A percentile compares a stretch with the other conserved stretches of the same genome.
phyloP scores from a whole-genome alignment of 1,140 invertebrate species.

The Mactra quadrangularis region DNA sequence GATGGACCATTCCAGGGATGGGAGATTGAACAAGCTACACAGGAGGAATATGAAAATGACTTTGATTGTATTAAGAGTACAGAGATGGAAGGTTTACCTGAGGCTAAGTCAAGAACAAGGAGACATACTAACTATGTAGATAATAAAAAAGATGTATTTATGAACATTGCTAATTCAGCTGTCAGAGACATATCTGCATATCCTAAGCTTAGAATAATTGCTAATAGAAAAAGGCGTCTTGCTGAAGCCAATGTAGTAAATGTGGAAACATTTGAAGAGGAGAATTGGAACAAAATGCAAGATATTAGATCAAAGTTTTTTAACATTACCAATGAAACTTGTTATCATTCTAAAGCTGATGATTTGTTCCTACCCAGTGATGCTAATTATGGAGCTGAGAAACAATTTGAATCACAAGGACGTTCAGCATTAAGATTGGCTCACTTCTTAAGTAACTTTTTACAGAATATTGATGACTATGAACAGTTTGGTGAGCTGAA shows the following conservation, averaged over 20 bases:
- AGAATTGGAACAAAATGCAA: conserved; percentile 71
- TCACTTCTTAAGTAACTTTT: conserved; percentile 97
- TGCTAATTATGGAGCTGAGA: conserved; percentile 91
- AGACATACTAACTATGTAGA: conserved; percentile 61
- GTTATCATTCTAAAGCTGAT: conserved; percentile 69
- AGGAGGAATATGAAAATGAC: conserved; percentile 95
- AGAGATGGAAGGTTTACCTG: conserved; percentile 90
- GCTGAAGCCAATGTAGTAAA: conserved; percentile 35
- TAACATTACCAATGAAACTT: conserved; percentile 72
- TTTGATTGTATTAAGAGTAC: conserved; percentile 96
- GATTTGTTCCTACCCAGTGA: conserved; percentile 81
- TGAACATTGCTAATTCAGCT: conserved; percentile 39
- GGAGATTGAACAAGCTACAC: conserved; percentile 95
- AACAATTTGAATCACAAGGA: conserved; percentile 85
- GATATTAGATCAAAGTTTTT: conserved; percentile 74
- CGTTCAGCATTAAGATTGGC: conserved; percentile 96
- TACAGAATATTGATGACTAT: conserved; percentile 96
- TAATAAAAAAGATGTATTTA: conserved; percentile 67
- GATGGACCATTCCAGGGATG: conserved; percentile 96
- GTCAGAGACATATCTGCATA: conserved; percentile 54
- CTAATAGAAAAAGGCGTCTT: conserved; percentile 50
- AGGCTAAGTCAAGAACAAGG: conserved; percentile 68
- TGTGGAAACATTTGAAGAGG: conserved; percentile 71
- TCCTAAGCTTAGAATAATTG: conserved; percentile 48
- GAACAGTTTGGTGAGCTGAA: conserved; percentile 94